Conservation (phyloP, 2,797 vertebrate species). For the Danionella dracula region DNA sequence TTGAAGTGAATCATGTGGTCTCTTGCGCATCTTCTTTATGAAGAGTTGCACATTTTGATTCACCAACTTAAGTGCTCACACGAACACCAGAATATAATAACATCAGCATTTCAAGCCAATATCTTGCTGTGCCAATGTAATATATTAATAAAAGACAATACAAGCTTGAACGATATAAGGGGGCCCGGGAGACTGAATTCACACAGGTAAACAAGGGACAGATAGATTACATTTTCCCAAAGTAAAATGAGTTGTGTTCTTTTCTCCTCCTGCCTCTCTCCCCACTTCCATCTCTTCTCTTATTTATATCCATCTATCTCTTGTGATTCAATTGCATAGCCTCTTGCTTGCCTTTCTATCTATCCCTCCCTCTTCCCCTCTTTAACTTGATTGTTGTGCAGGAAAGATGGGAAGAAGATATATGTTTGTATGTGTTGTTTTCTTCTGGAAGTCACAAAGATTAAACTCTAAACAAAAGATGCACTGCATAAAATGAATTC, state of each 20-base stretch:
- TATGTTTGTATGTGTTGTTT: not conserved
- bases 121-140: slow-evolving; percentile 32
- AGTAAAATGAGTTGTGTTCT: slow-evolving; percentile 38
- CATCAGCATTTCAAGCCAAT: slow-evolving; percentile 28
- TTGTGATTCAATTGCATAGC: slow-evolving; percentile 15
- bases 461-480: too few relatives aligned
- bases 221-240: slow-evolving; percentile 38
- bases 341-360: not conserved
- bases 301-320: slow-evolving; percentile 30
- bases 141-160: slow-evolving; percentile 45
- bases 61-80: slow-evolving; percentile 5
- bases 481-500: too few relatives aligned
- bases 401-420: not conserved
- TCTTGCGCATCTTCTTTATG: not conserved
- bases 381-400: slow-evolving; percentile 19
- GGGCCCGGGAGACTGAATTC: slow-evolving; percentile 13
- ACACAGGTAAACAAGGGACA: slow-evolving; percentile 42
- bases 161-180: slow-evolving; percentile 30
- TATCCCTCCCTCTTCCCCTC: slow-evolving; percentile 9
- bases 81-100: slow-evolving; percentile 3
- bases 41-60: not conserved
- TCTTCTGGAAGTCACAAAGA: too few relatives aligned
- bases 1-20: not conserved
- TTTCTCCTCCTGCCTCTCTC: slow-evolving; percentile 2
- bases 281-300: not conserved